These are phyloP conservation scores for Aplodontia rufa DNA, from an alignment of 2,113 vertebrate species.

Conservation along the genomic window DNA sequence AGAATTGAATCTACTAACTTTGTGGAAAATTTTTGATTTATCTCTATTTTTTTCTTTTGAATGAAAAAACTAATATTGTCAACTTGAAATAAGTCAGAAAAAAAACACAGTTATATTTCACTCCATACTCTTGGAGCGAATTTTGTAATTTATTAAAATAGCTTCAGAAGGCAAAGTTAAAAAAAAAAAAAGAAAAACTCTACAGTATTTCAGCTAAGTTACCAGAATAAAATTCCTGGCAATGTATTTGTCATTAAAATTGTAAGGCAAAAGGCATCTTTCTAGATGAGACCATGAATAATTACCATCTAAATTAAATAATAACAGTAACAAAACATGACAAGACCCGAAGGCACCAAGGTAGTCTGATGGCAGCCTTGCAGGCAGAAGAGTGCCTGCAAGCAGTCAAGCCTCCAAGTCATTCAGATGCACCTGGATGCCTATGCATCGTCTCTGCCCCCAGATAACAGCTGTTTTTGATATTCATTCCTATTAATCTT, in stretches of 20 bases:
- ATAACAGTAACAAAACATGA: not conserved
- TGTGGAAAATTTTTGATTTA: not conserved
- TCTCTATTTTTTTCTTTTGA: not conserved
- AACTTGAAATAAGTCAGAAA: not conserved
- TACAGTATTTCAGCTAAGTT: not conserved
- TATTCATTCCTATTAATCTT: too few relatives aligned
- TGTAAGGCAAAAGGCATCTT: not conserved
- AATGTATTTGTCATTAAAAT: constrained; percentile 10
- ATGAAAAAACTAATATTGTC: not conserved
- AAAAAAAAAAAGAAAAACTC: too few relatives aligned
- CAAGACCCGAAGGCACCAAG: too few relatives aligned
- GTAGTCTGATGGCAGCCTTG: too few relatives aligned
- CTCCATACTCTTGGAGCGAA: not conserved
- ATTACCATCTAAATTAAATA: not conserved
- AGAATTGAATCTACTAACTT: not conserved
- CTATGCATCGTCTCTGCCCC: too few relatives aligned
- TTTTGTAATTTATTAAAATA: not conserved
- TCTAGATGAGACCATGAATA: not conserved
- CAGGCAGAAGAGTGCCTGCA: too few relatives aligned
- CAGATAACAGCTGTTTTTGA: too few relatives aligned
- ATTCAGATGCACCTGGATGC: too few relatives aligned
- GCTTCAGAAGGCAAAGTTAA: not conserved
- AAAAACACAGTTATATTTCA: not conserved
- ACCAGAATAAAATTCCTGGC: not conserved
- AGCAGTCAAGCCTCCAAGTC: too few relatives aligned